Percentiles rank a stretch among this genome's conserved stretches.
phyloP scores from a whole-genome alignment of 2,113 vertebrate genomes.

The Megalops atlanticus region DNA sequence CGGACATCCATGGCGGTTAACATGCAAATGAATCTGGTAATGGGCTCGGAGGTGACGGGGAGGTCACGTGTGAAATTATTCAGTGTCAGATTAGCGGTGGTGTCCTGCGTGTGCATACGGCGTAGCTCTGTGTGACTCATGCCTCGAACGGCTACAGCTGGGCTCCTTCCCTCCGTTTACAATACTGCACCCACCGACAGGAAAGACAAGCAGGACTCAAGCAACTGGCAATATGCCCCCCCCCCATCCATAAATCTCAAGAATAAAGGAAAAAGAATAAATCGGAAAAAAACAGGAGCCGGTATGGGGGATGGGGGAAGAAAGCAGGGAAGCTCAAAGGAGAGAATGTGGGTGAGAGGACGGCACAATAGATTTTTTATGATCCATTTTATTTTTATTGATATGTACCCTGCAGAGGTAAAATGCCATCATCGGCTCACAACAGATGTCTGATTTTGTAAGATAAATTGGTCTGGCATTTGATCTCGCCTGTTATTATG shows the following conservation, averaged over 20 bases:
- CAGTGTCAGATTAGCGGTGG: slow-evolving; percentile 48
- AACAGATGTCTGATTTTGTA: slow-evolving; percentile 56
- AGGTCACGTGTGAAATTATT: slow-evolving; percentile 60
- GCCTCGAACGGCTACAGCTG: slow-evolving; percentile 41
- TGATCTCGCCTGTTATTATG: slow-evolving; percentile 59
- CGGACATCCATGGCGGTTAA: slow-evolving; percentile 48
- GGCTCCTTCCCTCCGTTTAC: slow-evolving; percentile 12
- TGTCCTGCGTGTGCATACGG: slow-evolving; percentile 30
- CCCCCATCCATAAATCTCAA: slow-evolving; percentile 28
- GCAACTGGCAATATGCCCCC: too few species aligned
- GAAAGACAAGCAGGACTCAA: not conserved
- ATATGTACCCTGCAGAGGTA: slow-evolving; percentile 55
- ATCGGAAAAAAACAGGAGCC: not conserved
- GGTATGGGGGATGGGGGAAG: not conserved
- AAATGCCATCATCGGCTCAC: slow-evolving; percentile 55
- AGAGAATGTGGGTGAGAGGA: slow-evolving; percentile 35
- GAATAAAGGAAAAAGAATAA: not conserved
- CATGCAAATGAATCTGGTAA: slow-evolving; percentile 65
- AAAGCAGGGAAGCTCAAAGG: not conserved
- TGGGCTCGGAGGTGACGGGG: slow-evolving; percentile 52
- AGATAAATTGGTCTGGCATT: slow-evolving; percentile 68
- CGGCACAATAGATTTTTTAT: slow-evolving; percentile 49
- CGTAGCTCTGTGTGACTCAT: slow-evolving; percentile 24
- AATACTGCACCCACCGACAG: slow-evolving; percentile 19
- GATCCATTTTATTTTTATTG: slow-evolving; percentile 60